Evolutionary conservation across 2,888 invertebrate species (phyloP).

Genomic region (Neoitamus cyanurus): DNA sequence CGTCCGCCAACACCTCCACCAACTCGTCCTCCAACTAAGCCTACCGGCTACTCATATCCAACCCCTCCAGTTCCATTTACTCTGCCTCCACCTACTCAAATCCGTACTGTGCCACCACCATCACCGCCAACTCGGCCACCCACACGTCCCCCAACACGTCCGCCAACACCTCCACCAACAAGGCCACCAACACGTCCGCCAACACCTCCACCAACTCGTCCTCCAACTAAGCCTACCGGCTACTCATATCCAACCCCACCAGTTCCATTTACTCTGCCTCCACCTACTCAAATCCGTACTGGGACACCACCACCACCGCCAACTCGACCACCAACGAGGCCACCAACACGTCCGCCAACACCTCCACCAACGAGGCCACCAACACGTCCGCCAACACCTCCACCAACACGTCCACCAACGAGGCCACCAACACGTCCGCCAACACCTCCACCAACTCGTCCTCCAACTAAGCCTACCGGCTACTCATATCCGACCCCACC

Average conservation of each 20-base stretch:
- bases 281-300: constrained; percentile 27
- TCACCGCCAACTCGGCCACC: background rate
- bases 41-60: constrained; percentile 41
- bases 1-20: background rate
- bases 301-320: background rate
- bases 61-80: constrained; percentile 9
- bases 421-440: background rate
- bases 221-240: background rate
- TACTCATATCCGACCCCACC: constrained; percentile 23
- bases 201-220: background rate
- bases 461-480: constrained; percentile 53
- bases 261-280: background rate
- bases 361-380: background rate
- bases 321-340: too few species aligned
- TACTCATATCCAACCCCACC: constrained; percentile 35
- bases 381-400: constrained; percentile 7
- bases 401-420: background rate
- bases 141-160: background rate
- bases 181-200: constrained; percentile 18
- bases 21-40: constrained; percentile 55
- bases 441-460: constrained; percentile 51
- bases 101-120: too few species aligned
- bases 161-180: constrained; percentile 5
- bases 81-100: background rate
- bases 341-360: constrained; percentile 14